Evolutionary conservation across 2,888 invertebrate species (phyloP).

Genomic region (Chesias legatella): DNA sequence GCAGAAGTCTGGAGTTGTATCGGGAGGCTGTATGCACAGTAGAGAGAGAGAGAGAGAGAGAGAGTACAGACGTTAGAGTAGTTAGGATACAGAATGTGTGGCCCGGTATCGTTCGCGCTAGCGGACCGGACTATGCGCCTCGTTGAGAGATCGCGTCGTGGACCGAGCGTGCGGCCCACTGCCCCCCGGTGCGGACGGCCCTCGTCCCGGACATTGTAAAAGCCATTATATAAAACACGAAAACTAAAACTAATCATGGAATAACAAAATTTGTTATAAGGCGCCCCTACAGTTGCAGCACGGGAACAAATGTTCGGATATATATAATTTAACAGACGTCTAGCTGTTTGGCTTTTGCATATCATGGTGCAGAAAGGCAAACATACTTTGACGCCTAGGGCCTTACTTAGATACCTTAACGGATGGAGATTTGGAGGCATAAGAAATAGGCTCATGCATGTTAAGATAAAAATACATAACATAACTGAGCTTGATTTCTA

Average conservation of each 20-base stretch:
- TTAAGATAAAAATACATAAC: no score
- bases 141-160: slow-evolving; percentile 75
- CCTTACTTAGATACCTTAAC: slow-evolving; percentile 1
- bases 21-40: slow-evolving; percentile 11
- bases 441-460: not conserved
- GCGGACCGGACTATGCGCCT: slow-evolving; percentile 24
- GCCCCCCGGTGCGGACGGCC: slow-evolving; percentile 59
- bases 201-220: slow-evolving; percentile 25
- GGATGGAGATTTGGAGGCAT: slow-evolving; percentile 4
- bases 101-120: slow-evolving; percentile 12
- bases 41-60: not conserved
- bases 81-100: slow-evolving; percentile 4
- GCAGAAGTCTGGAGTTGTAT: slow-evolving; percentile 9
- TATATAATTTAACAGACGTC: no score
- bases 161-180: slow-evolving; percentile 57
- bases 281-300: no score
- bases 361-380: no score
- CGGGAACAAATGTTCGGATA: no score
- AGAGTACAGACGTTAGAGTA: no score
- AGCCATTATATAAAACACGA: slow-evolving; percentile 8
- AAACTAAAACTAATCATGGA: no score
- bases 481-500: no score
- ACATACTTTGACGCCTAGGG: no score
- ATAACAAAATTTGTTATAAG: no score
- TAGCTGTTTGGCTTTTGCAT: no score